Conservation (phyloP, 2,797 vertebrate species). For the Scyliorhinus canicula region DNA sequence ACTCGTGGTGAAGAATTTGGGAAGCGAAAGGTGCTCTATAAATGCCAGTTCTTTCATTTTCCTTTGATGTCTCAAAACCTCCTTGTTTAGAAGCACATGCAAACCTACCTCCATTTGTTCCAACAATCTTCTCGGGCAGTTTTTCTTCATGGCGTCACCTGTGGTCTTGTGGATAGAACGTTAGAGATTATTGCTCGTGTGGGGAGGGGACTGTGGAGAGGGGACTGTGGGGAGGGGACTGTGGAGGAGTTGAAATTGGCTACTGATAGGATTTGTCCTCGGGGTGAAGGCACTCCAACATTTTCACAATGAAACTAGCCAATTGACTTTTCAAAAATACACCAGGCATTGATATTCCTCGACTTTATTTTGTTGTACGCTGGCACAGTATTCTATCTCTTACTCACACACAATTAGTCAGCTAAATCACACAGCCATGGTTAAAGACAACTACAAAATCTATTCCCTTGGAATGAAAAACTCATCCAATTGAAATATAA, state of each 20-base stretch:
- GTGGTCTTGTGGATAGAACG: neutral
- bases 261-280: neutral
- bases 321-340: neutral
- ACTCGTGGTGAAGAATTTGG: neutral
- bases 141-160: neutral
- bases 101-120: neutral
- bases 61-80: neutral
- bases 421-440: neutral
- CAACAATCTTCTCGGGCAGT: neutral
- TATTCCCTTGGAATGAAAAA: neutral
- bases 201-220: neutral
- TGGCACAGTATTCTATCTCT: neutral
- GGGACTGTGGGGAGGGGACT: neutral
- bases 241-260: neutral
- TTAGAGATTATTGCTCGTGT: neutral
- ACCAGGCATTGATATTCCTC: neutral
- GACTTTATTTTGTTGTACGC: neutral
- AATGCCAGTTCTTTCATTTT: neutral
- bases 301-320: neutral
- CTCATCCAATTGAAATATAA: neutral
- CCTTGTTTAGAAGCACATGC: neutral
- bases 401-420: neutral
- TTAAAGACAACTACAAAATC: neutral
- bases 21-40: neutral
- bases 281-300: neutral